These are phyloP conservation scores for Portunus trituberculatus DNA, from an alignment of 1,140 invertebrate species.

Conservation along the genomic window DNA sequence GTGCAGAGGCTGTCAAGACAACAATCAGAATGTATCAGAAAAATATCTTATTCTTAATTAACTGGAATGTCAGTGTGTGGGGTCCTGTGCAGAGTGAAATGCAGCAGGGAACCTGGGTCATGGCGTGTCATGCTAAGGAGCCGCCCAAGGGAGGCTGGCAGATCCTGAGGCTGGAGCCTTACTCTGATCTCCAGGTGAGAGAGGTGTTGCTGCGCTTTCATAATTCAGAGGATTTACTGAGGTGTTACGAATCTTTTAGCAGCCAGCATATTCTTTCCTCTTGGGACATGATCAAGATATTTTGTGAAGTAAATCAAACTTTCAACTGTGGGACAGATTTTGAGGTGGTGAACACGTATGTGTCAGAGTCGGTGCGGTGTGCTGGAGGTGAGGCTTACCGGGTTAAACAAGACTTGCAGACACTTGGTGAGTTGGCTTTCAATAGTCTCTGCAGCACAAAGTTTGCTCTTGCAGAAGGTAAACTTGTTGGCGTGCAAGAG, in stretches of 20 bases:
- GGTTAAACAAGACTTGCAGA: not conserved
- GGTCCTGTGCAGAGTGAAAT: constrained; percentile 23
- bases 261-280: constrained; percentile 26
- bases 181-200: not conserved
- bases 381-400: not conserved
- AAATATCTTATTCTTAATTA: constrained; percentile 12
- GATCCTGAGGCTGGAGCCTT: constrained; percentile 30
- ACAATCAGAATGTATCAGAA: not conserved
- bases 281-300: constrained; percentile 44
- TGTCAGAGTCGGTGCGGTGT: not conserved
- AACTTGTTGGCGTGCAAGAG: not conserved
- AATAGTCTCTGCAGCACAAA: not conserved
- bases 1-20: not conserved
- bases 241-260: not conserved
- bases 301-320: not conserved
- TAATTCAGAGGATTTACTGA: not conserved
- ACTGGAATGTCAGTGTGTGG: not conserved
- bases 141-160: constrained; percentile 28
- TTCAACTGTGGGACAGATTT: not conserved
- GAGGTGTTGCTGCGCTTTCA: not conserved
- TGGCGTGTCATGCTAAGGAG: not conserved
- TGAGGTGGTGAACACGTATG: constrained; percentile 25
- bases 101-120: constrained; percentile 6
- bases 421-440: constrained; percentile 16
- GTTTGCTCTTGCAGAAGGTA: not conserved